These are phyloP conservation scores for Ephialtes manifestator DNA, from an alignment of 2,888 invertebrate species.

Conservation along the genomic window DNA sequence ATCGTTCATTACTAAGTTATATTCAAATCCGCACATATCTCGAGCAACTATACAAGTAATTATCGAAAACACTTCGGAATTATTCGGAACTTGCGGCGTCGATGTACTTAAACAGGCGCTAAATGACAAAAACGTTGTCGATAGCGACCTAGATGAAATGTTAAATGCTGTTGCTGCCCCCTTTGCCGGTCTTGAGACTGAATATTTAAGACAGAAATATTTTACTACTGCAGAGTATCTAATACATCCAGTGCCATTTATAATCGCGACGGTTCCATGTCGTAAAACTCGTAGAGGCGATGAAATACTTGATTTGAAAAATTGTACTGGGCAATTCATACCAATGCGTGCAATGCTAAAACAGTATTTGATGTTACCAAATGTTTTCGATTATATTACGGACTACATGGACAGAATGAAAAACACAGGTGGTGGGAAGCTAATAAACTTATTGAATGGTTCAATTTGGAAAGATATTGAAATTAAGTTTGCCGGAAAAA, in stretches of 20 bases:
- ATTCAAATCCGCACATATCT: slow-evolving; percentile 39
- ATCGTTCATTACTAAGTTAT: slow-evolving; percentile 40
- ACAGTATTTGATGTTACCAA: slow-evolving; percentile 49
- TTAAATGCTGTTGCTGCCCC: slow-evolving; percentile 18
- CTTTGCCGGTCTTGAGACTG: slow-evolving; percentile 27
- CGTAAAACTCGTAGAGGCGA: slow-evolving; percentile 12
- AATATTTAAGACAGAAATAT: slow-evolving; percentile 14
- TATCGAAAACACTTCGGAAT: slow-evolving; percentile 40
- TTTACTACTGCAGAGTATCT: slow-evolving; percentile 9
- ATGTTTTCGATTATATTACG: slow-evolving; percentile 46
- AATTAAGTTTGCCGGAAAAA: not conserved
- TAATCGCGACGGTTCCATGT: slow-evolving; percentile 40
- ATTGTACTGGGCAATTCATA: slow-evolving; percentile 52
- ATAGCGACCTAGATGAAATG: slow-evolving; percentile 18
- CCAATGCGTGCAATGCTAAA: slow-evolving; percentile 45
- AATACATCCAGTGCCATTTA: slow-evolving; percentile 26
- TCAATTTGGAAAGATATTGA: not conserved
- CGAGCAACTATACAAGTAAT: slow-evolving; percentile 37
- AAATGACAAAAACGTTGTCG: slow-evolving; percentile 18
- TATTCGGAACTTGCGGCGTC: slow-evolving; percentile 29
- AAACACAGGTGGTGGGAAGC: not conserved
- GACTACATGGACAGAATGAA: slow-evolving; percentile 32
- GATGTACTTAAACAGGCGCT: slow-evolving; percentile 33
- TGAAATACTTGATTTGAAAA: slow-evolving; percentile 28
- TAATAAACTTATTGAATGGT: not conserved